Base-by-base conservation (phyloP, 2,888 invertebrate species). In the Nematopogon swammerdamellus region DNA sequence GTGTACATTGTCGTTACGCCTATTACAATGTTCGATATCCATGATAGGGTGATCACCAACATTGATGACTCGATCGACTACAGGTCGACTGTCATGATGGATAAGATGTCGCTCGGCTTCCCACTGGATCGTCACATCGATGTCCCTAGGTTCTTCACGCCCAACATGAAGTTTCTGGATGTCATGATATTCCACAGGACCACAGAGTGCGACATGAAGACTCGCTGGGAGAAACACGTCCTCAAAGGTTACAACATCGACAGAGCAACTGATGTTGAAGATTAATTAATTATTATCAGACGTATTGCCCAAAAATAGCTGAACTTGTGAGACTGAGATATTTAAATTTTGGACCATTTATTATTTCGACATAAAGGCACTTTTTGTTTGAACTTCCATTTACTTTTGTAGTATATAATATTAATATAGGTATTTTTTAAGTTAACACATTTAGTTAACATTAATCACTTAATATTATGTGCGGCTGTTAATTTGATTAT, bases 41-140 rank as follows among this genome's bases (percentile, higher is more conserved):
- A 60, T 42, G 61, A 67, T 3, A 67, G 69, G 29, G 58, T 71
- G 49, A 67, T 67, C 48, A 76, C 69, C 51, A 70, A 70, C 51
- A 81, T 72, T 53, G 79, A 82, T 53, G 58, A 73, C 44, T 54
- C 65, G n/a, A 50, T 58, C 14, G 74, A 75, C 61, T 71, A 62
- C 62, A 70, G 76, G 53, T 68, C 64, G 17, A 72, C 70, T 50
- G 64, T 68, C 1, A 58, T 74, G 61, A 70, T 85, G 46, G 89
- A 90, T 64, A 80, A 76, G 55, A 81, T 82, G 64, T 82, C 89
- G 45, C 75, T 86, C 59, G 89, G 88, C 49, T 91, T 85, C 80
- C 91, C 91, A 53, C 82, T 91, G 63, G 89, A 91, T 63, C 85
- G 88, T 57, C 72, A 74, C 18, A 81, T 87, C 59, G 74, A 84